Base-by-base conservation (phyloP, 2,888 invertebrate genomes). In the Maniola hyperantus region DNA sequence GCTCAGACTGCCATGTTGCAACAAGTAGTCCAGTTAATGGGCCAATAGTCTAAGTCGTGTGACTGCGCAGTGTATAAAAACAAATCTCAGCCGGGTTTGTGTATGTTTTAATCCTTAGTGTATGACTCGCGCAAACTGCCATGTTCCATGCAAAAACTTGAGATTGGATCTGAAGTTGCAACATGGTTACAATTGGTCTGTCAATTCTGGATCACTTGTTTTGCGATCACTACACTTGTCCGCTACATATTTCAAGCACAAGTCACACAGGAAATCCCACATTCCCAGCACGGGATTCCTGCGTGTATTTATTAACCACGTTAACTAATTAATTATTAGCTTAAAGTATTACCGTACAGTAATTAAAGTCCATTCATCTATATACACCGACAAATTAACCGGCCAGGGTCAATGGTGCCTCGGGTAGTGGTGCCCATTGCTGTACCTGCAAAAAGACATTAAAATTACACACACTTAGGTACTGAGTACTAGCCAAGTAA, bases 391-490 rank as follows among this genome's bases (percentile, higher is more conserved):
- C 67, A 76, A 74, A 75, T 79, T 69, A 72, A 69, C 72, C 65
- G 73, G 79, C 88, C 83, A 71, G 81, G 84, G 92, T 92, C 92
- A 92, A 85, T 89, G 91, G 76, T 90, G 92, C 71, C 92, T 76
- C 6, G 87, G 83, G 77, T 91, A 92, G 77, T 91, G 86, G 72
- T 89, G 88, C 0, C 87, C 86, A 72, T 84, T 89, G 76, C 78
- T 85, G 83, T 91, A 91, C 76, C 92, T 92, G 80, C 2, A 70
- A 20, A 72, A 20, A 7, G 36, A 51, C 55, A 64, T 46, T 46
- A 33, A 11, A 48, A 6, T 18, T 36, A 7, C n/a, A 8, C 26
- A 26, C 26, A 26, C n/a, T n/a, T n/a, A n/a, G n/a, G n/a, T n/a
- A n/a, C n/a, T n/a, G n/a, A n/a, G n/a, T n/a, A n/a, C n/a, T n/a